Conservation (phyloP, 35 echinoderm and acorn worm genomes). For the Anneissia japonica region DNA sequence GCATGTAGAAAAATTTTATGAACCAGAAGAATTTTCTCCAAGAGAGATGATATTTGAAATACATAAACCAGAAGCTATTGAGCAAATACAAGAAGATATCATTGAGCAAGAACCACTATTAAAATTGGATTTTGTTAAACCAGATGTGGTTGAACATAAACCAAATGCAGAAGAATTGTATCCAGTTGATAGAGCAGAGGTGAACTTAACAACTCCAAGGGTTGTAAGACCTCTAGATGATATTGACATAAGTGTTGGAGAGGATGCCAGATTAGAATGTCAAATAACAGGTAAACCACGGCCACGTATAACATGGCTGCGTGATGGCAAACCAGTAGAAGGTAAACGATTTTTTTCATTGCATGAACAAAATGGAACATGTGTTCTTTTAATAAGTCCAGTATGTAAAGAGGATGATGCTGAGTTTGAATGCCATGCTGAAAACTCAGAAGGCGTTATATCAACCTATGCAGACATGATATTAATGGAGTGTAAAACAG, state of each 20-base stretch:
- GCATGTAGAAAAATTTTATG: not conserved
- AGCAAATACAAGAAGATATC: constrained; percentile 19
- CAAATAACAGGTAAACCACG: constrained; percentile 63
- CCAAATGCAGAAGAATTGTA: not conserved
- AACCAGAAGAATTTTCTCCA: not conserved
- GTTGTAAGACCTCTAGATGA: constrained; percentile 64
- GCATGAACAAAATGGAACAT: constrained; percentile 63
- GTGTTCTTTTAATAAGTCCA: constrained; percentile 59
- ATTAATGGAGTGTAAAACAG: constrained; percentile 1
- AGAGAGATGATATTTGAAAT: not conserved
- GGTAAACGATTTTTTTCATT: constrained; percentile 53
- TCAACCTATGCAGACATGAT: constrained; percentile 48
- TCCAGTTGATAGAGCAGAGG: not conserved
- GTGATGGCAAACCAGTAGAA: constrained; percentile 53
- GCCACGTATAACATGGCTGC: constrained; percentile 67
- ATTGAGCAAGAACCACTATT: constrained; percentile 1
- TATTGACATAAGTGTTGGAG: constrained; percentile 57
- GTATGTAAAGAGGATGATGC: constrained; percentile 72
- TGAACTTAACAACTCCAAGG: constrained; percentile 17
- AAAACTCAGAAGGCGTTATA: constrained; percentile 32
- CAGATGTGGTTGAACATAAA: not conserved
- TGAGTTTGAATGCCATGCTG: constrained; percentile 55
- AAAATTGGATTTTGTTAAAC: not conserved
- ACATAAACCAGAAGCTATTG: constrained; percentile 1
- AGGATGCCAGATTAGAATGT: constrained; percentile 48